Percentiles rank a stretch among this genome's conserved stretches.
Evolutionary conservation across 2,797 vertebrate species (phyloP).

Genomic region (Numenius phaeopus): DNA sequence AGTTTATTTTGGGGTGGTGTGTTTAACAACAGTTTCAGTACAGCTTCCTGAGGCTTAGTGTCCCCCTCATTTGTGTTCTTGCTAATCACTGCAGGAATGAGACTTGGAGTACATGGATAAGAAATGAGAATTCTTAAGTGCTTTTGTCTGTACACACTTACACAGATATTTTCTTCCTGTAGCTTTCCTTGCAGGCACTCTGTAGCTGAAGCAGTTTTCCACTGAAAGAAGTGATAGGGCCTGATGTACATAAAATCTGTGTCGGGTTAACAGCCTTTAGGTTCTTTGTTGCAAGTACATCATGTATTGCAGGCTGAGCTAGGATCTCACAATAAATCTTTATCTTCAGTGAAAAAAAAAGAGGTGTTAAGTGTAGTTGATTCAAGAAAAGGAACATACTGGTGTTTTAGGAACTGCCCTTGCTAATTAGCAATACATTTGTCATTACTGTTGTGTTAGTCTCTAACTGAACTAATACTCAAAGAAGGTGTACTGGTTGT

Average conservation of each 20-base stretch:
- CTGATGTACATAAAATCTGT: neutral
- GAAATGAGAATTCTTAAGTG: neutral
- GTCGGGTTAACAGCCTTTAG: neutral
- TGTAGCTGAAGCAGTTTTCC: neutral
- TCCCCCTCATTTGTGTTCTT: neutral
- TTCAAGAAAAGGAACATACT: neutral
- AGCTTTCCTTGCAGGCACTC: neutral
- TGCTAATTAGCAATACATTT: neutral
- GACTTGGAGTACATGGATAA: neutral
- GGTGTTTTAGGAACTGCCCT: neutral
- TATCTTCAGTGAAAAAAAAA: neutral
- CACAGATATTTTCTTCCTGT: neutral
- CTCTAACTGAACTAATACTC: neutral
- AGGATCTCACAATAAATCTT: neutral
- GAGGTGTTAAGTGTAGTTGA: neutral
- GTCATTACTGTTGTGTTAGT: neutral
- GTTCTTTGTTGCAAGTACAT: neutral
- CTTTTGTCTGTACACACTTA: neutral
- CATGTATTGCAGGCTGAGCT: neutral
- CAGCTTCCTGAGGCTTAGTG: neutral
- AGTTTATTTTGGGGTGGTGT: neutral
- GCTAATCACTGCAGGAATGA: neutral
- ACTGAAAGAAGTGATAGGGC: neutral
- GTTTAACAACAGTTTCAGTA: neutral
- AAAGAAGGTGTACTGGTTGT: neutral